Conservation (phyloP, 2,888 invertebrate species). For the Caenorhabditis zanzibari region DNA sequence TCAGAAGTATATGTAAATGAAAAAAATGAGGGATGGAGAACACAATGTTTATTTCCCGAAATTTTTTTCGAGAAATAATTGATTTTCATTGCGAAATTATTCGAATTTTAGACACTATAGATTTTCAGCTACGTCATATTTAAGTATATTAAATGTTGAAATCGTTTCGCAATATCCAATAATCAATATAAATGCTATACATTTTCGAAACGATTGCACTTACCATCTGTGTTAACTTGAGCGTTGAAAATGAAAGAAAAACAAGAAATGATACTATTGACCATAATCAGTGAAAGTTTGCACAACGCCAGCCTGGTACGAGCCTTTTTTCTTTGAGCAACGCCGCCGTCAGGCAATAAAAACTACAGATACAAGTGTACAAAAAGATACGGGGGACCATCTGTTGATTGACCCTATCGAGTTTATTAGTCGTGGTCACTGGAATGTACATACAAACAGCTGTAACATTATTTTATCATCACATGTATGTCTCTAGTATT, state of each 20-base stretch:
- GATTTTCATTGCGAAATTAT: too few species aligned
- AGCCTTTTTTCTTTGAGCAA: constrained; percentile 33
- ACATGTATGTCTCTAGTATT: neutral
- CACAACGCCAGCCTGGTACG: constrained; percentile 13
- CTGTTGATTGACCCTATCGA: constrained; percentile 37
- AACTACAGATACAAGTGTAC: neutral
- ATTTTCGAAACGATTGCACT: too few species aligned
- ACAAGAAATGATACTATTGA: constrained; percentile 23
- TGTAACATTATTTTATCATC: neutral
- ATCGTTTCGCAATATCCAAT: too few species aligned
- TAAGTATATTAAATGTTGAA: too few species aligned
- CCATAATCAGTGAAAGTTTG: constrained; percentile 44
- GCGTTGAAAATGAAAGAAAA: constrained; percentile 11
- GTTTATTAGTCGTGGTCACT: constrained; percentile 13
- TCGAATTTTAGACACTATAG: too few species aligned
- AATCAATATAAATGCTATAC: too few species aligned
- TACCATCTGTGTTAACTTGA: too few species aligned
- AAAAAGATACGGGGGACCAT: constrained; percentile 8
- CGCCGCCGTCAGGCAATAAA: constrained; percentile 2
- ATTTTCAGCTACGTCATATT: too few species aligned
- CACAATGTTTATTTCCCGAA: too few species aligned
- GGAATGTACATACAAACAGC: neutral
- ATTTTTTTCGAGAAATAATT: too few species aligned
- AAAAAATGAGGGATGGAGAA: too few species aligned
- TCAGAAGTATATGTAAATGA: neutral